Conservation (phyloP, 1,140 invertebrate species). For the Hormaphis cornu region DNA sequence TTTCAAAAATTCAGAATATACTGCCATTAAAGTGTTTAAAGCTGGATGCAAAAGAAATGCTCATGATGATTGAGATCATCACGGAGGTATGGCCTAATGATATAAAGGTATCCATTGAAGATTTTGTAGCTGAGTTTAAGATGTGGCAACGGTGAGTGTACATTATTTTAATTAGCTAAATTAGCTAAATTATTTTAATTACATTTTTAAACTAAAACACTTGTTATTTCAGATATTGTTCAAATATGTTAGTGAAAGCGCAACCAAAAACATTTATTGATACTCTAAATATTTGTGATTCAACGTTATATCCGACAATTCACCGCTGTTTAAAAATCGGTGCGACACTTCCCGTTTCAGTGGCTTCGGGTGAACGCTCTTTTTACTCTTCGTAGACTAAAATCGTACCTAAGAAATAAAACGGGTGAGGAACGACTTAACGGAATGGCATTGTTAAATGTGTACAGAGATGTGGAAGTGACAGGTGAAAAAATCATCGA, state of each 20-base stretch:
- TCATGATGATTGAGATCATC: neutral
- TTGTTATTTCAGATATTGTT: neutral
- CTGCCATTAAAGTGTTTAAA: neutral
- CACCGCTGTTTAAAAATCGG: neutral
- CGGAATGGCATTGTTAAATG: neutral
- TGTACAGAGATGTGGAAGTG: neutral
- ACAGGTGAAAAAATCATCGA: neutral
- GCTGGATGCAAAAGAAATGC: neutral
- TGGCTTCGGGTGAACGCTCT: neutral
- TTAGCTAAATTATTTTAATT: too few species aligned
- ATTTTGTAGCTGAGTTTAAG: conserved; percentile 2
- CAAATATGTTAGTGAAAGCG: neutral
- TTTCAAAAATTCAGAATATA: conserved; percentile 14
- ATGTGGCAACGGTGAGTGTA: neutral
- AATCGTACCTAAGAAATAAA: neutral
- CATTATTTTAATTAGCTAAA: too few species aligned
- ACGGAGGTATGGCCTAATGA: neutral
- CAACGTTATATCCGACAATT: neutral
- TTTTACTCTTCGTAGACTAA: neutral
- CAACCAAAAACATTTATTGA: neutral
- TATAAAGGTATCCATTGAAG: conserved; percentile 1
- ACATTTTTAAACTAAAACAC: too few species aligned
- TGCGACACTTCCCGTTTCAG: neutral
- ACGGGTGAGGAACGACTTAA: neutral
- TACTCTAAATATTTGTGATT: neutral